These are phyloP conservation scores for Lepisosteus oculatus DNA, from an alignment of 2,113 vertebrate species.

Conservation along the genomic window DNA sequence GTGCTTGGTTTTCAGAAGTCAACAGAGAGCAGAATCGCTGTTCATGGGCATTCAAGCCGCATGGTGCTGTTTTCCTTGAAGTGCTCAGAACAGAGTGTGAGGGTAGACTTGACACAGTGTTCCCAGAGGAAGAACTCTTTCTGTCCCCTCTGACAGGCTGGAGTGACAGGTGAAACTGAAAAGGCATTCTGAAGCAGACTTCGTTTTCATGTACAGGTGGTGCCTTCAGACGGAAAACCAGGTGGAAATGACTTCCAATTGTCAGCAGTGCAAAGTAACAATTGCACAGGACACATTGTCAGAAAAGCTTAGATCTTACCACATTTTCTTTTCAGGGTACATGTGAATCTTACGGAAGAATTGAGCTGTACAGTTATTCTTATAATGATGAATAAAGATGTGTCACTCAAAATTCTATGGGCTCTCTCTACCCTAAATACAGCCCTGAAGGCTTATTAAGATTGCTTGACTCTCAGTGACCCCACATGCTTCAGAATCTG, in stretches of 20 bases:
- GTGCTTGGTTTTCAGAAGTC: no score
- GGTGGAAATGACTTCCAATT: background rate
- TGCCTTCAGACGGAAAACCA: background rate
- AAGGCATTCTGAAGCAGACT: background rate
- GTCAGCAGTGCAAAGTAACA: no score
- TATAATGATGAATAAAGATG: background rate
- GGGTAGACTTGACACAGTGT: background rate
- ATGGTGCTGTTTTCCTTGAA: no score
- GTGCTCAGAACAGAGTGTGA: conserved; percentile 8
- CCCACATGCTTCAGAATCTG: background rate
- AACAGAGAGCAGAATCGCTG: no score
- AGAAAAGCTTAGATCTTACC: background rate
- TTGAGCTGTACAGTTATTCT: background rate
- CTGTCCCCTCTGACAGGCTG: background rate
- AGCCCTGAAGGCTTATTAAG: background rate
- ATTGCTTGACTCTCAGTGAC: conserved; percentile 2
- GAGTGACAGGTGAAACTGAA: background rate
- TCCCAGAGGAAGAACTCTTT: background rate
- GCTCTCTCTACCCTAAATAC: conserved; percentile 8
- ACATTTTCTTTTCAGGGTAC: background rate
- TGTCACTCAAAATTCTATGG: background rate
- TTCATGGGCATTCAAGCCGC: background rate
- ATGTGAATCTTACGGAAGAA: background rate
- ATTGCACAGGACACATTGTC: conserved; percentile 12
- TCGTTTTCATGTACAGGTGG: background rate